Evolutionary conservation across 2,113 vertebrate species (phyloP).

Genomic region (Vulpes lagopus): DNA sequence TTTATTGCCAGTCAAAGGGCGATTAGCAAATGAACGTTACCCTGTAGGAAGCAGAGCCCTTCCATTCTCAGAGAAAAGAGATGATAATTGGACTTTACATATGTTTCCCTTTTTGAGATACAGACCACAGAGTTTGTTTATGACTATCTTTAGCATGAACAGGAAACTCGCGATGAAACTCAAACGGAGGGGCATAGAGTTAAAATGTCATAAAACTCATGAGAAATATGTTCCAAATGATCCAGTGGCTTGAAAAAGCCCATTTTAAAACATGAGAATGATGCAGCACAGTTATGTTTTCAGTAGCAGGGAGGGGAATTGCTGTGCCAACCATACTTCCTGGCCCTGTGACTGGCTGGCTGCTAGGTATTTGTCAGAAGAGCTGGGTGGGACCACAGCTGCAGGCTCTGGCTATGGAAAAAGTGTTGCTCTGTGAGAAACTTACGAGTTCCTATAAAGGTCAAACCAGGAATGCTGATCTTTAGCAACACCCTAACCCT

Average conservation of each 20-base stretch:
- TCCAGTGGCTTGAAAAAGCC: constrained; percentile 50
- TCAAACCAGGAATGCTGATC: constrained; percentile 7
- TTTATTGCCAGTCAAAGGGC: constrained; percentile 20
- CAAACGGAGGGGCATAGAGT: constrained; percentile 44
- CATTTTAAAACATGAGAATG: constrained; percentile 28
- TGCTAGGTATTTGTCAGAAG: constrained; percentile 20
- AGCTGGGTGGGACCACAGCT: background rate
- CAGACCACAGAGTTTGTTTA: constrained; percentile 79
- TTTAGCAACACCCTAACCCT: background rate
- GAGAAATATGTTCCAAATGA: constrained; percentile 61
- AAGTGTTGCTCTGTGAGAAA: constrained; percentile 50
- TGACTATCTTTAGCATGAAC: constrained; percentile 73
- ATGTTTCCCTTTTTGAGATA: constrained; percentile 74
- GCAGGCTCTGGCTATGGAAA: background rate
- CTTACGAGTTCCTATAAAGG: constrained; percentile 16
- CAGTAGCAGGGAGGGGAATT: background rate
- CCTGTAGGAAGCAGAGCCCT: constrained; percentile 4
- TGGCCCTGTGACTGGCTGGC: background rate
- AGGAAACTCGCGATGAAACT: constrained; percentile 70
- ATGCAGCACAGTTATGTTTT: background rate
- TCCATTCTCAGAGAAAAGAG: constrained; percentile 39
- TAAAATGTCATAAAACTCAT: constrained; percentile 65
- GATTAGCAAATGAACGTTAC: background rate
- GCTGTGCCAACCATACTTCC: constrained; percentile 3
- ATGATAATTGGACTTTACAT: constrained; percentile 54